Conservation (phyloP, 1,140 invertebrate genomes). For the Tenebrio molitor region DNA sequence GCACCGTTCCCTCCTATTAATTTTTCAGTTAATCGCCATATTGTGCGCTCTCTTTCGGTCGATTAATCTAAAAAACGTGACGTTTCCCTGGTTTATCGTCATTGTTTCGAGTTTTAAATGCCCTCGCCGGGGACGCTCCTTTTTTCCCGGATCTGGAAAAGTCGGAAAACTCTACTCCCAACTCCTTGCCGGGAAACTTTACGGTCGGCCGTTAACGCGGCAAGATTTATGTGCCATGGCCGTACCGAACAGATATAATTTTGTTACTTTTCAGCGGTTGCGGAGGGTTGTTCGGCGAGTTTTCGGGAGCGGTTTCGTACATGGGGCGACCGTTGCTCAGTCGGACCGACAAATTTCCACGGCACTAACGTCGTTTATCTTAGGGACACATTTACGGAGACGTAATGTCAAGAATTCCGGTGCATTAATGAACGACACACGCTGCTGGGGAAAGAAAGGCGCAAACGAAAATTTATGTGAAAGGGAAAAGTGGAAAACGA, state of each 20-base stretch:
- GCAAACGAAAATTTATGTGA: too few relatives aligned
- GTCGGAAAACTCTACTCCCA: not conserved
- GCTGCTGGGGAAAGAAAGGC: too few relatives aligned
- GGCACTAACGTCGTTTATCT: conserved; percentile 43
- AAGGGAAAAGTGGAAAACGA: too few relatives aligned
- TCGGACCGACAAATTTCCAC: not conserved
- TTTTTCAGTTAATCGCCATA: not conserved
- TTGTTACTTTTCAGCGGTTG: not conserved
- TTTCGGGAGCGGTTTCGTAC: not conserved
- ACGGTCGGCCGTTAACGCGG: not conserved
- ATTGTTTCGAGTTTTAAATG: not conserved
- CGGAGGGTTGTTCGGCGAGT: not conserved
- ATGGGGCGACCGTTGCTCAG: conserved; percentile 6
- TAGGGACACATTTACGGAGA: conserved; percentile 19
- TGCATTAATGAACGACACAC: too few relatives aligned
- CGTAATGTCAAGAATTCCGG: not conserved
- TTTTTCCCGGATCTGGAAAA: not conserved
- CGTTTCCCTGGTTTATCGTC: not conserved
- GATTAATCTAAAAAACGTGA: conserved; percentile 3
- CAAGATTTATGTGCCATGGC: not conserved
- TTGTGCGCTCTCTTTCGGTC: not conserved
- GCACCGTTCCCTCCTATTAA: not conserved
- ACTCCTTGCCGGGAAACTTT: not conserved
- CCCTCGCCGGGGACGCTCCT: not conserved
- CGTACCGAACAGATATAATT: not conserved